Evolutionary conservation across 2,113 vertebrate genomes (phyloP).

Genomic region (Numida meleagris): DNA sequence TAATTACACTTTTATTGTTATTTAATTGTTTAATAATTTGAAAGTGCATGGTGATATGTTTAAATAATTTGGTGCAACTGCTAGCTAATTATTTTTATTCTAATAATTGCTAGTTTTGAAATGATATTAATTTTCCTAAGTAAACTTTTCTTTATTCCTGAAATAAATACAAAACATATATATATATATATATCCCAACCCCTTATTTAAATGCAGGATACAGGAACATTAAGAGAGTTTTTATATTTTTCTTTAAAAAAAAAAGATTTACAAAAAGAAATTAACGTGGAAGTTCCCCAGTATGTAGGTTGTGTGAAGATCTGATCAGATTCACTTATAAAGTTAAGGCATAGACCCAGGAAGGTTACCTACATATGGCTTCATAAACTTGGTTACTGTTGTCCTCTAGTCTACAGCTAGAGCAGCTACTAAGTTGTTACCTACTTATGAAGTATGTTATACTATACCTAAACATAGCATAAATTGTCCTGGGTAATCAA

Average conservation of each 20-base stretch:
- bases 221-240: neutral
- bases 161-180: neutral
- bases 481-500: neutral
- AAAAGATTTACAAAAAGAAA: neutral
- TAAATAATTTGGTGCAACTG: neutral
- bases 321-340: neutral
- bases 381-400: neutral
- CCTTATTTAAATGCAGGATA: neutral
- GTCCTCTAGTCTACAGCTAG: neutral
- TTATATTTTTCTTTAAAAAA: too few relatives aligned
- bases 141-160: neutral
- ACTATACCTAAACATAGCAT: neutral
- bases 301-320: neutral
- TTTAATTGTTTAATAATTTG: neutral
- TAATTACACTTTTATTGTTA: neutral
- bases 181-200: too few relatives aligned
- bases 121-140: neutral
- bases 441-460: neutral
- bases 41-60: neutral
- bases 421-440: neutral
- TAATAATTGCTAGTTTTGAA: neutral
- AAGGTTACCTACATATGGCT: neutral
- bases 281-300: neutral
- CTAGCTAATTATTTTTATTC: neutral
- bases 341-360: neutral